Evolutionary conservation across 1,140 invertebrate species (phyloP).

Genomic region (Chrysopa pallens): DNA sequence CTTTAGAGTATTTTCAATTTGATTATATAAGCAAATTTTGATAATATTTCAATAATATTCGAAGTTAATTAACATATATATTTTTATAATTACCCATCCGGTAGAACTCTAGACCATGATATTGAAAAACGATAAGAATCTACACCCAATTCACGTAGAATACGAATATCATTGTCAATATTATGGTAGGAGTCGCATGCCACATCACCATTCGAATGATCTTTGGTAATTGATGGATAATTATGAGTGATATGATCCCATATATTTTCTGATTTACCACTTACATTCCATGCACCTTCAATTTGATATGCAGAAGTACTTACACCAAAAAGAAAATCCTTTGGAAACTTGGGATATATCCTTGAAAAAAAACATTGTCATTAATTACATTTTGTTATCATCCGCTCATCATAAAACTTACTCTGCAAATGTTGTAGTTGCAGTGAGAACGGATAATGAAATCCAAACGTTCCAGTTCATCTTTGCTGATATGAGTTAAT

Average conservation of each 20-base stretch:
- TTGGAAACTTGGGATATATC: constrained; percentile 10
- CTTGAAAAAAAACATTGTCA: too few relatives aligned
- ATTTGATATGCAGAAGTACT: constrained; percentile 27
- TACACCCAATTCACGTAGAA: constrained; percentile 27
- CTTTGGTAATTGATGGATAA: background rate
- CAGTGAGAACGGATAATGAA: too few relatives aligned
- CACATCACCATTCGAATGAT: constrained; percentile 16
- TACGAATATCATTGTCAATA: constrained; percentile 27
- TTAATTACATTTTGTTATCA: too few relatives aligned
- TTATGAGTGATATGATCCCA: background rate
- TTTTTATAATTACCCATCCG: constrained; percentile 2
- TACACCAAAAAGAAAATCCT: constrained; percentile 23
- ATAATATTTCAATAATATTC: too few relatives aligned
- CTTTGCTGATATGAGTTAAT: too few relatives aligned
- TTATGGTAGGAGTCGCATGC: constrained; percentile 22
- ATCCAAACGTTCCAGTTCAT: too few relatives aligned
- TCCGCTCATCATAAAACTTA: too few relatives aligned
- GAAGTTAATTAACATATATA: too few relatives aligned
- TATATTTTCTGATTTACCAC: constrained; percentile 15
- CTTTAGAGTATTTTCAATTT: too few relatives aligned
- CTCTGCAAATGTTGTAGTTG: too few relatives aligned
- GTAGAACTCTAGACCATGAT: constrained; percentile 30
- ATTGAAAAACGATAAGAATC: constrained; percentile 35
- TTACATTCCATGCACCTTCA: constrained; percentile 29
- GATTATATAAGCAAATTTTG: too few relatives aligned